A percentile compares a stretch with the other conserved stretches of the same genome.
phyloP scores from a whole-genome alignment of 2,113 vertebrate genomes.

The Willisornis vidua region DNA sequence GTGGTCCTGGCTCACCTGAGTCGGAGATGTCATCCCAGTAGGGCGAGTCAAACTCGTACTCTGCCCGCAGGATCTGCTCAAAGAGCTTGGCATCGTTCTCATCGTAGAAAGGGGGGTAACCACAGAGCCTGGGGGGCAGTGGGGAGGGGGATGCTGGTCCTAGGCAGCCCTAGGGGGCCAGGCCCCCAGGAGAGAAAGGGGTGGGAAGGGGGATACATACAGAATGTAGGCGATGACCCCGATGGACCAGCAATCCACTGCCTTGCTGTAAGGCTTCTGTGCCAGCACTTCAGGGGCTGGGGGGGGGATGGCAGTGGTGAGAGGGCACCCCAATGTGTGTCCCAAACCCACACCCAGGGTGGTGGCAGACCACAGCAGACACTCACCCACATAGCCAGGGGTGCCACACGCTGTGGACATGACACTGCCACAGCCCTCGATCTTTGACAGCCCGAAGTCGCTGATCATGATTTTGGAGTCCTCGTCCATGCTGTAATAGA shows the following conservation, averaged over 20 bases:
- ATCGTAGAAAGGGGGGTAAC: conserved; percentile 96
- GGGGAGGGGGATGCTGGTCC: neutral
- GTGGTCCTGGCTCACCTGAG: conserved; percentile 80
- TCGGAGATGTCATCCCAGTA: conserved; percentile 99
- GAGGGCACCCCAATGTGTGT: neutral
- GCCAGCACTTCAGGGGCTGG: conserved; percentile 95
- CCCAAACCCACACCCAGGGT: neutral
- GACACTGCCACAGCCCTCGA: conserved; percentile 89
- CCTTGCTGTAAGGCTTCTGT: conserved; percentile 98
- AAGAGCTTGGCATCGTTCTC: conserved; percentile 98
- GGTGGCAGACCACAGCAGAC: rapidly evolving
- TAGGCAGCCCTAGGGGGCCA: rapidly evolving
- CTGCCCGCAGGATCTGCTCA: conserved; percentile 94
- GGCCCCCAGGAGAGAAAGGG: neutral
- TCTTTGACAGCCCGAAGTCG: conserved; percentile 95
- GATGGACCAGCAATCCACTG: conserved; percentile 98
- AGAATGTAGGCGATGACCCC: conserved; percentile 97
- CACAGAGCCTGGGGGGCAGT: conserved; percentile 84
- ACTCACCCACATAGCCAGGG: conserved; percentile 93
- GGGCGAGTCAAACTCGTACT: conserved; percentile 97
- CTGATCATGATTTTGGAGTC: conserved; percentile 99
- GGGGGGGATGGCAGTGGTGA: neutral
- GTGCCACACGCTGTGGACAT: conserved; percentile 97
- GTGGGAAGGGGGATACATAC: conserved; percentile 70
- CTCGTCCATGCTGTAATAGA: conserved; percentile 95